Percentiles rank a stretch among this genome's conserved stretches.
Conservation (phyloP, 2,888 invertebrate genomes). For the Ophion obscuratus region DNA sequence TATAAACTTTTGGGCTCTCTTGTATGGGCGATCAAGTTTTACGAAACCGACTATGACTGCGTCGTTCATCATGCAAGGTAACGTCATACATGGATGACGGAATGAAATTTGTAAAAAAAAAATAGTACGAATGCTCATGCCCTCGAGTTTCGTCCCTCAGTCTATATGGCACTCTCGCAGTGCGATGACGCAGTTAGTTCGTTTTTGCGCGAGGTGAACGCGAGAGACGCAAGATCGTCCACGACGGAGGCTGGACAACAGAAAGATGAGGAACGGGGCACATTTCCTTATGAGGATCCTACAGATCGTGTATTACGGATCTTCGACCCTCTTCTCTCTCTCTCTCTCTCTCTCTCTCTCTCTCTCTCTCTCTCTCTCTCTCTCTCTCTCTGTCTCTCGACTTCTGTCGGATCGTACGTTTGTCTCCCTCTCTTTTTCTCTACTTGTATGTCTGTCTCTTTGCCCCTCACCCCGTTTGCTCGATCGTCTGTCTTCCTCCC, state of each 20-base stretch:
- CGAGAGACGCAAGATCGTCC: conserved; percentile 58
- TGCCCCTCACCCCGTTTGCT: conserved; percentile 64
- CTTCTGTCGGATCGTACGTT: conserved; percentile 2
- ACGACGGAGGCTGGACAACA: conserved; percentile 33
- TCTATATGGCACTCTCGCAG: conserved; percentile 38
- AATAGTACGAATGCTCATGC: conserved; percentile 23
- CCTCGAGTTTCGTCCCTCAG: conserved; percentile 51
- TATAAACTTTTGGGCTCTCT: background rate
- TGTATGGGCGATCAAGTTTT: background rate
- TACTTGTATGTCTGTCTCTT: background rate
- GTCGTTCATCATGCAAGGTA: background rate
- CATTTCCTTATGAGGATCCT: conserved; percentile 77
- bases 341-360: conserved; percentile 10
- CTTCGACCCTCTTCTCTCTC: conserved; percentile 65
- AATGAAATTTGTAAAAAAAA: conserved; percentile 21
- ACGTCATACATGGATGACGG: conserved; percentile 14
- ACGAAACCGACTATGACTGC: background rate
- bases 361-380: conserved; percentile 12
- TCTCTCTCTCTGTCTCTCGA: background rate
- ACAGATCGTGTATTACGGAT: conserved; percentile 65
- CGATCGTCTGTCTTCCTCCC: background rate
- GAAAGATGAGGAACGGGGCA: conserved; percentile 64
- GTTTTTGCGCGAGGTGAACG: conserved; percentile 77
- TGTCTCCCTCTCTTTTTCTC: background rate
- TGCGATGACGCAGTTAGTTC: conserved; percentile 70